A percentile compares a stretch with the other conserved stretches of the same genome.
Conservation (phyloP, 2,113 vertebrate genomes). For the Nannospalax galili region DNA sequence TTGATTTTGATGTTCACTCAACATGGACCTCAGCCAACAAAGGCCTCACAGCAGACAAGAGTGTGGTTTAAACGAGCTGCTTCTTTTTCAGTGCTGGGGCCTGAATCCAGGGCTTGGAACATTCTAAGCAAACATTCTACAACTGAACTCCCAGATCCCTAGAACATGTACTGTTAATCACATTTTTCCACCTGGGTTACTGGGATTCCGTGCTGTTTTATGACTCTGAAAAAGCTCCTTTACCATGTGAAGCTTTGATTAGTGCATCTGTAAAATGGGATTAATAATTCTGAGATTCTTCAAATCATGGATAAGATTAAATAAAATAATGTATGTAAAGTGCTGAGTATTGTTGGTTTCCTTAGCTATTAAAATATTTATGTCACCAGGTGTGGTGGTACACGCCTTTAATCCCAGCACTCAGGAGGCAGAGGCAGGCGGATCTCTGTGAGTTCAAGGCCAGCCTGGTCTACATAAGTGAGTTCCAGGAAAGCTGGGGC, state of each 20-base stretch:
- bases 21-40: background rate
- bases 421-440: too few relatives aligned
- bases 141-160: background rate
- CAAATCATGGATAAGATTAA: conserved; percentile 59
- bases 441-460: too few relatives aligned
- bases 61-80: background rate
- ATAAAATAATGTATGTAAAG: conserved; percentile 59
- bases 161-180: background rate
- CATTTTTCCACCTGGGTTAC: background rate
- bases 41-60: background rate
- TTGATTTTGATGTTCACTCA: background rate
- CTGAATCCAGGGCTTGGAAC: too few relatives aligned
- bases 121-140: background rate
- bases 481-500: too few relatives aligned
- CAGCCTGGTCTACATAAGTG: too few relatives aligned
- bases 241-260: conserved; percentile 52
- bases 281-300: conserved; percentile 61
- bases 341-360: background rate
- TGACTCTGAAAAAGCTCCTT: conserved; percentile 44
- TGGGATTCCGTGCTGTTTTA: background rate
- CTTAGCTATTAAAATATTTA: background rate
- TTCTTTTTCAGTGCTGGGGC: background rate
- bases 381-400: too few relatives aligned
- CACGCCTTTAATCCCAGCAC: too few relatives aligned
- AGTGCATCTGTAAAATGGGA: conserved; percentile 62